Evolutionary conservation across 1,140 invertebrate genomes (phyloP).

Genomic region (Drosophila kikkawai): DNA sequence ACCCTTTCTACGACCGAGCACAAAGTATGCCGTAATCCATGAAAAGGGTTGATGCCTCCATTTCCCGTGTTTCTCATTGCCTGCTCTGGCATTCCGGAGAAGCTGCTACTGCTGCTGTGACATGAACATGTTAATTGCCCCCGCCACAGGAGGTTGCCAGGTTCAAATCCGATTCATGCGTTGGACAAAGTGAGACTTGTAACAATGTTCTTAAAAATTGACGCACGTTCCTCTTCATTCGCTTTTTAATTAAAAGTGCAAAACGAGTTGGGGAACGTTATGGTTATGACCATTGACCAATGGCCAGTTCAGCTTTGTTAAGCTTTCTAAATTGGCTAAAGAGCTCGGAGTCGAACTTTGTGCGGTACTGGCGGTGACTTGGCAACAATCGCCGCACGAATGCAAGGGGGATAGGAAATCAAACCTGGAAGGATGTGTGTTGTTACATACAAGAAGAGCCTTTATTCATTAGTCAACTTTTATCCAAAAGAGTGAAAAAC

Average conservation of each 20-base stretch:
- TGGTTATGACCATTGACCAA: slow-evolving; percentile 70
- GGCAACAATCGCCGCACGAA: slow-evolving; percentile 50
- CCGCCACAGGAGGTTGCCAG: slow-evolving; percentile 26
- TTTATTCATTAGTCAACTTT: slow-evolving; percentile 60
- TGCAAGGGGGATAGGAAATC: slow-evolving; percentile 4
- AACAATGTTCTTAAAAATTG: slow-evolving; percentile 79
- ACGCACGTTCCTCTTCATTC: slow-evolving; percentile 62
- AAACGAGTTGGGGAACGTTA: slow-evolving; percentile 25
- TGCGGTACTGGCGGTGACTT: slow-evolving; percentile 61
- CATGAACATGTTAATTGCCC: slow-evolving; percentile 79
- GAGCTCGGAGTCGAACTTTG: slow-evolving; percentile 43
- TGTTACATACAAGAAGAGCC: slow-evolving; percentile 26
- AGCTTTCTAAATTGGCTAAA: slow-evolving; percentile 82
- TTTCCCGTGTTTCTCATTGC: slow-evolving; percentile 24
- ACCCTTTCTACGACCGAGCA: background rate
- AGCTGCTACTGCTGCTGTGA: slow-evolving; percentile 60
- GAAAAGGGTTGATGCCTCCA: slow-evolving; percentile 62
- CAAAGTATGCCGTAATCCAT: slow-evolving; percentile 74
- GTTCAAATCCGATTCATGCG: slow-evolving; percentile 9
- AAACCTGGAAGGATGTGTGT: slow-evolving; percentile 5
- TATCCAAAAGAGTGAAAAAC: slow-evolving; percentile 6
- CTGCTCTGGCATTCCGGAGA: slow-evolving; percentile 66
- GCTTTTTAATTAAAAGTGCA: slow-evolving; percentile 77
- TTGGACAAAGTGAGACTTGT: slow-evolving; percentile 58
- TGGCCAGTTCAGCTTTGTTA: slow-evolving; percentile 67